Evolutionary conservation across 2,113 vertebrate species (phyloP), one percentile per base, ranked within the genome.

Genomic region (Motacilla alba): DNA sequence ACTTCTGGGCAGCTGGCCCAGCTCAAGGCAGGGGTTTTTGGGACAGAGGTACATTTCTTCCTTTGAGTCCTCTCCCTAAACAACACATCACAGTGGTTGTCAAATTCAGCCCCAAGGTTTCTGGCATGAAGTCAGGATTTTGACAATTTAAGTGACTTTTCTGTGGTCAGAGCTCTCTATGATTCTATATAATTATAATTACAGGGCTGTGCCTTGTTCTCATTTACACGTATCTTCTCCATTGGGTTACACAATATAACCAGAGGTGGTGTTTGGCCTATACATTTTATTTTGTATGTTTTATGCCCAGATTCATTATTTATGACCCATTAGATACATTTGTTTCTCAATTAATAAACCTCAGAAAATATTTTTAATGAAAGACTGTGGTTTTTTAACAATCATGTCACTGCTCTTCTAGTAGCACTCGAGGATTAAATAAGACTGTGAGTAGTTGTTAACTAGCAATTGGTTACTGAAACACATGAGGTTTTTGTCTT

Each of bases 381-480:
- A 83, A 90, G 60, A 92, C 24, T 80, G 37, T 53, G 74, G 66
- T 88, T 81, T 94, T 95, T 55, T 94, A 94, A 94, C 64, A 83
- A 85, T 58, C 46, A 31, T 49, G 56, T 69, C 0, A 1, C 88
- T 22, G 22, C 64, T 94, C 58, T 56, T 78, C 84, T 85, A 58
- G 91, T 95, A 96, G 80, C 56, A 80, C 74, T 85, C 10, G 1
- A 95, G 64, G 83, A 93, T 92, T 91, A 87, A 97, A 94, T 89
- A 91, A 88, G 82, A 91, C 46, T 70, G 30, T 64, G 63, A 95
- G 80, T 78, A 89, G 77, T 21, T 94, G 60, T 89, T 95, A 92
- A 92, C 60, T 89, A 93, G 96, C 75, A 95, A 62, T 26, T 86
- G 90, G 53, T 96, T 86, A 83, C 80, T 83, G 70, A 90, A 94